Evolutionary conservation across 2,113 vertebrate genomes (phyloP), one percentile per base, ranked within the genome.

Genomic region (Cathartes aura): DNA sequence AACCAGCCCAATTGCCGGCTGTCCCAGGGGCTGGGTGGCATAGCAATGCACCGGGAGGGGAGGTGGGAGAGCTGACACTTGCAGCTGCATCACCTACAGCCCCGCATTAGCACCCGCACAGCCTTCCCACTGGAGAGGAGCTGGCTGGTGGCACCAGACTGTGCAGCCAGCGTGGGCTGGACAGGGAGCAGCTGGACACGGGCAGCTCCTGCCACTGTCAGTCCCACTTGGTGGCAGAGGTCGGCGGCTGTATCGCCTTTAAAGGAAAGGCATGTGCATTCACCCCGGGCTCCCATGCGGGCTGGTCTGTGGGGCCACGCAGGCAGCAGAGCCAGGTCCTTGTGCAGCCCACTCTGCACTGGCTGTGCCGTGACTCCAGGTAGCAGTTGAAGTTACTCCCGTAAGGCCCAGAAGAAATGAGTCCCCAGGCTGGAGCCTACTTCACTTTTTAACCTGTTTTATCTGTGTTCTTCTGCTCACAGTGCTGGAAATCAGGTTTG

Each of bases 231-330:
- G 27, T 48, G 73, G 43, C 91, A 89, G 82, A 90, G 81, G 80
- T 74, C 90, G 0, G 50, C 5, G 73, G 83, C 91, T 87, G 20
- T 56, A n/a, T 91, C 11, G 72, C 95, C 95, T 91, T 96, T 87
- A 95, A 97, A 96, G 94, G 96, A 92, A 97, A 95, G 91, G 96
- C 89, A 95, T 94, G 70, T 58, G 6, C 2, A 0, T 50, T 66
- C 78, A 32, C n/a, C 32, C 68, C 15, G 2, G 6, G n/a, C 47
- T 87, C 60, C 79, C 45, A 2, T 4, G 48, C 1, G 27, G 68
- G 87, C 56, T 59, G 83, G 29, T 29, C 86, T 30, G 15, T n/a
- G 53, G 42, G 78, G 71, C 42, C 76, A 67, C 1, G 0, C 75
- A 18, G 58, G 86, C 74, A 38, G 50, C 36, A 45, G 63, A 70